Conservation (phyloP, 2,888 invertebrate genomes). For the Pharmacophagus antenor region DNA sequence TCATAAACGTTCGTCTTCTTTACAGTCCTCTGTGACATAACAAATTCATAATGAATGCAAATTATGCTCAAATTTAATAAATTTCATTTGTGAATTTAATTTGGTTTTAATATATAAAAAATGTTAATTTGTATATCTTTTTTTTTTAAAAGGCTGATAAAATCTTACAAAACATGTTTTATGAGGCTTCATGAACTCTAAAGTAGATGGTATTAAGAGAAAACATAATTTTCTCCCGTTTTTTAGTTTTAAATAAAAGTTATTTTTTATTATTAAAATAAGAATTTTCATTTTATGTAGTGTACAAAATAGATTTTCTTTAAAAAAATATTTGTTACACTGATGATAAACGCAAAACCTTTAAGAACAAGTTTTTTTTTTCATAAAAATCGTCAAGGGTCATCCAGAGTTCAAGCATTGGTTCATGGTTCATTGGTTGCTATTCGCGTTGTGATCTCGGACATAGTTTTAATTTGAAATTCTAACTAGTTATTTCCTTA, state of each 20-base stretch:
- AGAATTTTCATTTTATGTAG: too few relatives aligned
- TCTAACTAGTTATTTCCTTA: constrained; percentile 43
- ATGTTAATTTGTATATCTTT: too few relatives aligned
- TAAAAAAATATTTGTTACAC: neutral
- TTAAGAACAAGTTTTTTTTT: neutral
- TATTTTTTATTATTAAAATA: too few relatives aligned
- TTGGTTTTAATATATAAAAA: too few relatives aligned
- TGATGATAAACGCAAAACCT: neutral
- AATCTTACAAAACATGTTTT: too few relatives aligned
- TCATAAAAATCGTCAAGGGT: neutral
- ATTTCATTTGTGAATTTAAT: neutral
- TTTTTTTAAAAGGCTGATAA: too few relatives aligned
- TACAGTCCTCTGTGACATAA: neutral
- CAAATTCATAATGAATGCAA: neutral
- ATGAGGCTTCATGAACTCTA: too few relatives aligned
- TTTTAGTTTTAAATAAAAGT: too few relatives aligned
- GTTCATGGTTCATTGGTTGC: constrained; percentile 47
- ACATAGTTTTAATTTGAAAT: constrained; percentile 54
- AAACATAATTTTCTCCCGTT: too few relatives aligned
- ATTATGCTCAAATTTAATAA: neutral
- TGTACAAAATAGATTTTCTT: neutral
- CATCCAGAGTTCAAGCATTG: constrained; percentile 36
- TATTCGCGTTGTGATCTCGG: constrained; percentile 26
- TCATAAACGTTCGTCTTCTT: constrained; percentile 8
- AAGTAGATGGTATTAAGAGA: too few relatives aligned